phyloP scores from a whole-genome alignment of 1,140 invertebrate genomes.

The Potamilus streckersoni region DNA sequence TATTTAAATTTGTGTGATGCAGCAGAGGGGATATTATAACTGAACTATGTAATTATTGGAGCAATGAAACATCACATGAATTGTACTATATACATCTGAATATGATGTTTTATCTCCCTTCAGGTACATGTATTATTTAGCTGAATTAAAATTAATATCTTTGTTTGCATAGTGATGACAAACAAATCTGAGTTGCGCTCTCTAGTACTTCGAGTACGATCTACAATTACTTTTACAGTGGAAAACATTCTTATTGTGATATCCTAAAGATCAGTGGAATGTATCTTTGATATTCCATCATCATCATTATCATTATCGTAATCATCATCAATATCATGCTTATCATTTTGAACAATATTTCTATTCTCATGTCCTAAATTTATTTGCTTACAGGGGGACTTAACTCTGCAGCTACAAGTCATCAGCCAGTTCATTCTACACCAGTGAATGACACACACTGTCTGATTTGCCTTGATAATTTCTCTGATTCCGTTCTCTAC shows the following conservation, averaged over 20 bases:
- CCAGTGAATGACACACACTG: constrained; percentile 61
- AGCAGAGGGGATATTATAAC: no score
- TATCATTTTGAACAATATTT: background rate
- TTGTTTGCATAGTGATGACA: background rate
- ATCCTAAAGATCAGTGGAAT: no score
- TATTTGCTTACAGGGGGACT: constrained; percentile 13
- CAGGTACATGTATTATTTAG: background rate
- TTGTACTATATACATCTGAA: background rate
- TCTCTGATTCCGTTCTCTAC: constrained; percentile 64
- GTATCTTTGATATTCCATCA: no score
- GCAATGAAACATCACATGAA: no score
- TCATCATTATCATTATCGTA: no score
- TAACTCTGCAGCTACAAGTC: background rate
- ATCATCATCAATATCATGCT: background rate
- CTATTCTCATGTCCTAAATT: background rate
- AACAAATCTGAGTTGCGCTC: background rate
- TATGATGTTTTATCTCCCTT: background rate
- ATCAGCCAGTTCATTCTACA: constrained; percentile 1
- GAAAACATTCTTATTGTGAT: no score
- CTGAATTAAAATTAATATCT: background rate
- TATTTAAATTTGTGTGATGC: no score
- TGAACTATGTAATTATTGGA: no score
- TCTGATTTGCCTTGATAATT: constrained; percentile 62
- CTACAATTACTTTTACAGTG: background rate
- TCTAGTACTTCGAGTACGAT: background rate